Conservation (phyloP, 2,113 vertebrate species). For the Alosa alosa region DNA sequence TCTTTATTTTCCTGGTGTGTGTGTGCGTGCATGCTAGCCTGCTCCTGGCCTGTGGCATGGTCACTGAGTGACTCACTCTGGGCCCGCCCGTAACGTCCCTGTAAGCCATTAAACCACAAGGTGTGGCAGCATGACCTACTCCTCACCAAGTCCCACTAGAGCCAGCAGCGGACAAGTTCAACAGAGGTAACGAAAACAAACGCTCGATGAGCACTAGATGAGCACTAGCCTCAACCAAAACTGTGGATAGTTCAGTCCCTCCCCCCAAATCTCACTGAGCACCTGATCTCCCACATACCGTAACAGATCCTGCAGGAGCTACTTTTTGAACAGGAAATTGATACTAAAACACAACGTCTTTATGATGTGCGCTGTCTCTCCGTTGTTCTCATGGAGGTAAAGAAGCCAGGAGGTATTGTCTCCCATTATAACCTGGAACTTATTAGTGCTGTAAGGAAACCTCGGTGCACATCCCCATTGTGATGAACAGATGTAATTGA, state of each 20-base stretch:
- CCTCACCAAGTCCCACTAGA: neutral
- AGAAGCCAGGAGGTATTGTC: neutral
- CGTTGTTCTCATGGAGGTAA: neutral
- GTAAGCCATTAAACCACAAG: neutral
- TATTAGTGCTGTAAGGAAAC: neutral
- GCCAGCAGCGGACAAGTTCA: neutral
- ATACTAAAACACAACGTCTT: neutral
- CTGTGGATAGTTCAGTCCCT: neutral
- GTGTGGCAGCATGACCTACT: neutral
- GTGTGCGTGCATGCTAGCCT: neutral
- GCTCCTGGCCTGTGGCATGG: neutral
- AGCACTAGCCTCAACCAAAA: neutral
- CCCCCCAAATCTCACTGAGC: neutral
- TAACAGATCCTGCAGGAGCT: slow-evolving; percentile 3
- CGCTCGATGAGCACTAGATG: neutral
- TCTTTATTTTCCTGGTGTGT: neutral
- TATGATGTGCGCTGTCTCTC: neutral
- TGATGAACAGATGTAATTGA: neutral
- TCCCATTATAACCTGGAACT: neutral
- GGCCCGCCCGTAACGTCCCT: neutral
- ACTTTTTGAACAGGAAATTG: neutral
- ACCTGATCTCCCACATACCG: neutral
- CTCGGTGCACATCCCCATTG: neutral
- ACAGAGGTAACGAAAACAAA: neutral
- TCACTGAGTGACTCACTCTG: neutral